These are phyloP conservation scores for Bruchidius siliquastri DNA, from an alignment of 2,888 invertebrate genomes.

Conservation along the genomic window DNA sequence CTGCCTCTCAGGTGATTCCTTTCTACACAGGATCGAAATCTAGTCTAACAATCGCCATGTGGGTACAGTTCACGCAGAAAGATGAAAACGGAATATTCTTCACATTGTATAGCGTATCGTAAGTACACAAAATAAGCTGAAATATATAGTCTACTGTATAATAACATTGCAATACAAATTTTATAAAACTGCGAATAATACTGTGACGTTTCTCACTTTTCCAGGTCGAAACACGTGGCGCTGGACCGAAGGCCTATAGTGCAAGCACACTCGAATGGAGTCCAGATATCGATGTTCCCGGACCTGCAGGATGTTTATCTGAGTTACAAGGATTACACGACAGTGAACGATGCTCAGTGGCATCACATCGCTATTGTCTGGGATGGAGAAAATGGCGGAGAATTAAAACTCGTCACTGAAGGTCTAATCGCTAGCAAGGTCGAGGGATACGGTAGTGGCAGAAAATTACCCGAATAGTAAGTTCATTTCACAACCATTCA, in stretches of 20 bases:
- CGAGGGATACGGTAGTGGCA: constrained; percentile 81
- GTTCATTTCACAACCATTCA: constrained; percentile 35
- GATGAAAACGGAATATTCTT: constrained; percentile 93
- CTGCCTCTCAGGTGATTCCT: constrained; percentile 89
- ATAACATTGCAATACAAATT: not conserved
- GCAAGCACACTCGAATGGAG: constrained; percentile 90
- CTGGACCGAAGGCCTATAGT: constrained; percentile 74
- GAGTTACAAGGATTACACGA: constrained; percentile 86
- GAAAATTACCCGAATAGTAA: constrained; percentile 78
- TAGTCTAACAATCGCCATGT: constrained; percentile 86
- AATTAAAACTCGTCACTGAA: constrained; percentile 88
- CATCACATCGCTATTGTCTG: constrained; percentile 94
- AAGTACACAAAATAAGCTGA: no score
- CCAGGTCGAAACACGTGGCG: constrained; percentile 74
- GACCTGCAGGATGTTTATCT: constrained; percentile 85
- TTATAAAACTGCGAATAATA: no score
- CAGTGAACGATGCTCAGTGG: constrained; percentile 95
- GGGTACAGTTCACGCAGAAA: constrained; percentile 91
- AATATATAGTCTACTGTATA: not conserved
- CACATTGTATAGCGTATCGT: constrained; percentile 86
- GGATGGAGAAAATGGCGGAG: constrained; percentile 82
- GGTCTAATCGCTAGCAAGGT: constrained; percentile 90
- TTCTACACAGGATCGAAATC: constrained; percentile 74
- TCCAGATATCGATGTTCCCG: constrained; percentile 84
- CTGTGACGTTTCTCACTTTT: not conserved